Base-by-base conservation (phyloP, 2,113 vertebrate genomes). In the Sakesphorus luctuosus region DNA sequence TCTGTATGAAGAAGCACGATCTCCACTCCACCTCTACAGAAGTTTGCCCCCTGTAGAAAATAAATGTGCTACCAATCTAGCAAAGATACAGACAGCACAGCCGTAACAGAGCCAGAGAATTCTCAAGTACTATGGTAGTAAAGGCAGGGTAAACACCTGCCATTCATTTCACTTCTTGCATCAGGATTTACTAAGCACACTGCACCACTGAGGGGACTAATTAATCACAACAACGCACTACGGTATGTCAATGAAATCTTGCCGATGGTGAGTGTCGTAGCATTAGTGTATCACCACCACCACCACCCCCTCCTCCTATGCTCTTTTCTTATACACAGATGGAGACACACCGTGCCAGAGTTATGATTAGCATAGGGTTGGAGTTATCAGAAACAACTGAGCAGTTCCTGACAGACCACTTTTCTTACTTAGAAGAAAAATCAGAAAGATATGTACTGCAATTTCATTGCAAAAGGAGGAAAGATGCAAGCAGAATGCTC, bases 331-430 rank as follows among this genome's bases (percentile, higher is more conserved):
- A 79, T 66, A 84, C 65, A 88, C 75, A 94, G 78, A 92, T 90
- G 82, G 93, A 93, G 62, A 65, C 94, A 67, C 29, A 81, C 65
- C 0, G 0, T 93, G 90, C 86, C 88, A 95, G 90, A 86, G 72
- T 80, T 86, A 90, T 55, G 88, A 94, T 96, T 88, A 96, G 61
- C 76, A 78, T 38, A 93, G 94, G 72, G 88, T 74, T 96, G 90
- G 50, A 96, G 90, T 86, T 93, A 92, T 23, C 92, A 92, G 94
- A 90, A 94, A 86, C 79, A 96, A 93, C 52, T 90, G 85, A 93
- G 89, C 94, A 90, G 68, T 15, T 88, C 88, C 83, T 84, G 79
- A 93, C 83, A 96, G 87, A 93, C 52, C 82, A 67, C 72, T 88
- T 83, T 47, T 81, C 76, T 69, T 44, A 82, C 46, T 85, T 63